phyloP scores from a whole-genome alignment of 1,140 invertebrate genomes.

The Pachypeltis micranthus region DNA sequence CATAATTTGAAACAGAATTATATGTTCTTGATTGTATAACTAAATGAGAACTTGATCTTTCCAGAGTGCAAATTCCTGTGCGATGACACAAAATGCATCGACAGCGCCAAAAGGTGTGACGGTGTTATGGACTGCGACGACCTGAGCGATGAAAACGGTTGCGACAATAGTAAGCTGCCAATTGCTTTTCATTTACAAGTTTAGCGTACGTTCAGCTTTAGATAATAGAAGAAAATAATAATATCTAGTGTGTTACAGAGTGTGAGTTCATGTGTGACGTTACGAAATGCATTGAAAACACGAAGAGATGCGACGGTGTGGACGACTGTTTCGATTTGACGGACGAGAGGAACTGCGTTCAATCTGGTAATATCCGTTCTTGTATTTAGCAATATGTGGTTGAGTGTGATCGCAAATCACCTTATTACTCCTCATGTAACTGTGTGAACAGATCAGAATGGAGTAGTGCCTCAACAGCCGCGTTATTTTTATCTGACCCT shows the following conservation, averaged over 20 bases:
- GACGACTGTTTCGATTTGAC: not conserved
- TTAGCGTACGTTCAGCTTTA: not conserved
- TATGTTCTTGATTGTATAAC: too few relatives aligned
- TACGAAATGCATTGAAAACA: not conserved
- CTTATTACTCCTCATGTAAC: too few relatives aligned
- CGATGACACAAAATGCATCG: not conserved
- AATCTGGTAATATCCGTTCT: not conserved
- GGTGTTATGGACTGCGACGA: not conserved
- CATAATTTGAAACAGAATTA: too few relatives aligned
- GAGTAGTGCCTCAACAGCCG: too few relatives aligned
- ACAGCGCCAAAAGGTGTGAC: not conserved
- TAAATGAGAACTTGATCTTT: too few relatives aligned
- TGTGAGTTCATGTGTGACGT: constrained; percentile 3
- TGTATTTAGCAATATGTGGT: too few relatives aligned
- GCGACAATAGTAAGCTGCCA: not conserved
- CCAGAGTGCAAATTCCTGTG: not conserved
- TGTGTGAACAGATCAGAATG: too few relatives aligned
- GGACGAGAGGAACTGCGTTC: not conserved
- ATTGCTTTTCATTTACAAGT: too few relatives aligned
- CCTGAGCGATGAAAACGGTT: constrained; percentile 1
- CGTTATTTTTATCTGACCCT: too few relatives aligned
- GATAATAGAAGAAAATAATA: not conserved
- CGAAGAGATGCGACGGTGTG: not conserved
- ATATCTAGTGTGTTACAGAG: not conserved
- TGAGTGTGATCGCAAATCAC: too few relatives aligned